Evolutionary conservation across 2,113 vertebrate genomes (phyloP).

Genomic region (Chlamydotis undulata): DNA sequence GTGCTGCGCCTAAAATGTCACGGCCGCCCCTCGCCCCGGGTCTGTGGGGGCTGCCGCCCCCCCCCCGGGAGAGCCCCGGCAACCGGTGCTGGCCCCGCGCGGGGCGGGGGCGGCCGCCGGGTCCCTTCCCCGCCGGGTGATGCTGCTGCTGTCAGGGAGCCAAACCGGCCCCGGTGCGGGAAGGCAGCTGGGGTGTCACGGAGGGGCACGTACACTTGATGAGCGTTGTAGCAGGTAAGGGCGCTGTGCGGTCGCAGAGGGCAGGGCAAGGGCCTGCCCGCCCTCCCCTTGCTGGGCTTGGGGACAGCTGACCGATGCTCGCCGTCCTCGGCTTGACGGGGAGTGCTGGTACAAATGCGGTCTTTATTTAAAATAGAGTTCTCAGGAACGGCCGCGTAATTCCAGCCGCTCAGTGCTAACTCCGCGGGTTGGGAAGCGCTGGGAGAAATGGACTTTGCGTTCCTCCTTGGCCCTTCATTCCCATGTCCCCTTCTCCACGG

Average conservation of each 20-base stretch:
- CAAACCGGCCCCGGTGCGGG: not conserved
- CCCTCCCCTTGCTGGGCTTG: not conserved
- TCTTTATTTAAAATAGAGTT: rapidly evolving
- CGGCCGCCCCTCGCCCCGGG: not conserved
- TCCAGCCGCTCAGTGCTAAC: not conserved
- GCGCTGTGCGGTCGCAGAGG: rapidly evolving
- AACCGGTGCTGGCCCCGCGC: not conserved
- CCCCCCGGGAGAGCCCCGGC: not conserved
- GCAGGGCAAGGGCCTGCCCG: not conserved
- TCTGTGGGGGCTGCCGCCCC: not conserved
- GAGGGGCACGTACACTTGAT: rapidly evolving
- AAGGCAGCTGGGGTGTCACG: not conserved
- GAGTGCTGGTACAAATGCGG: not conserved
- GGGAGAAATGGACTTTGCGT: rapidly evolving
- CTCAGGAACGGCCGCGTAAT: not conserved
- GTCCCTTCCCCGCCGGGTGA: not conserved
- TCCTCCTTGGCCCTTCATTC: rapidly evolving
- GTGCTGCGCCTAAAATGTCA: not conserved
- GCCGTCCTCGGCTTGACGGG: rapidly evolving
- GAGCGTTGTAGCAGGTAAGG: not conserved
- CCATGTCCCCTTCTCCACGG: rapidly evolving
- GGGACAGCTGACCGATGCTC: not conserved
- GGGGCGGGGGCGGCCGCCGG: not conserved
- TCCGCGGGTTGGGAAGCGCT: not conserved
- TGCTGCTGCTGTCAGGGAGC: not conserved